Evolutionary conservation across 1,140 invertebrate species (phyloP), one percentile per base, ranked within the genome.

Genomic region (Scaptomyza montana): DNA sequence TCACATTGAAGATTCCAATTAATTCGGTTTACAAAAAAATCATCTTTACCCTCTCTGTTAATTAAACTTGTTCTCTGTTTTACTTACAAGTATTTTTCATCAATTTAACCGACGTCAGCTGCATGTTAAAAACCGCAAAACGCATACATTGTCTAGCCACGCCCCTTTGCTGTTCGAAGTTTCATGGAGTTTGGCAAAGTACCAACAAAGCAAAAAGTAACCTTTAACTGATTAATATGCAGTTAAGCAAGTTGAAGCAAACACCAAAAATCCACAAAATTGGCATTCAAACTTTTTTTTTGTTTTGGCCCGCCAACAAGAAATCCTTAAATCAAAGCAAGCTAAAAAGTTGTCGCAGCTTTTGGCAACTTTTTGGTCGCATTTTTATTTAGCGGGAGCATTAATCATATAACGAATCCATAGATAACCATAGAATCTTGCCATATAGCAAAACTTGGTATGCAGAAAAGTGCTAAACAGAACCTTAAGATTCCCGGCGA

Each of bases 101-200:
- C 8, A 28, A 28, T 39, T 56, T 45, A 28, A 39, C 12, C 39
- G n/a, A n/a, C 36, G 54, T 28, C 19, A 12, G 43, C 43, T 30
- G 43, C 56, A 59, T 36, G 33, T 36, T 36, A 19, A 59, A 33
- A 47, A 28, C 43, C 33, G 8, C 33, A 36, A 30, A 30, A 30
- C 43, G 5, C 25, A 10, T n/a, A 59, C 56, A 47, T 19, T 59
- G 56, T 45, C 49, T 50, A 33, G 68, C 10, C 75, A 70, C 81
- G 80, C 80, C 80, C 51, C 61, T 86, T 77, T 64, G 64, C 51
- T 85, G 80, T 86, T 85, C 10, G 12, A 2, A 19, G n/a, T 39
- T 39, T 16, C 43, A 45, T 51, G 21, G 25, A 28, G 12, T 81
- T 62, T 69, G 72, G 81, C 65, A 77, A 86, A 67, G 67, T 69